Evolutionary conservation across 2,113 vertebrate species (phyloP).

Genomic region (Ivindomyrus marchei): DNA sequence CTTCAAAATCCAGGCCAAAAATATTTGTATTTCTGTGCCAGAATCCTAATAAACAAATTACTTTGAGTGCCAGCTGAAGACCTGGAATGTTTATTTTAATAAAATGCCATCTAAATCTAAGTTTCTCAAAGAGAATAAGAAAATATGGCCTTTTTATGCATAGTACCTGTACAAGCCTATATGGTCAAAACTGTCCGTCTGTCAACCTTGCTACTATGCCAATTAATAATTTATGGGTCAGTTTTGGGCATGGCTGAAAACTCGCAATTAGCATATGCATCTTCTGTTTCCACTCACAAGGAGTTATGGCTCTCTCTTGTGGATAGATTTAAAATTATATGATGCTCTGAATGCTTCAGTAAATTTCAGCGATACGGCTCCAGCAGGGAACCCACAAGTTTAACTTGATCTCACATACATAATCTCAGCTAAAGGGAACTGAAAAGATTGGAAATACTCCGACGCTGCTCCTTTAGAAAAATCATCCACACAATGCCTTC

Average conservation of each 20-base stretch:
- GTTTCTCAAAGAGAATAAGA: not conserved
- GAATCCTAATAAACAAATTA: not conserved
- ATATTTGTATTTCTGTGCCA: not conserved
- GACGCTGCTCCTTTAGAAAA: not conserved
- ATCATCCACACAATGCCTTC: not conserved
- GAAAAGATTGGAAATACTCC: not conserved
- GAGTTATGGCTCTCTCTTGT: slow-evolving; percentile 26
- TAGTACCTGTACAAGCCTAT: not conserved
- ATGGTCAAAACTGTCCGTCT: not conserved
- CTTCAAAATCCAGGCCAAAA: not conserved
- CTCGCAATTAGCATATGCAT: not conserved
- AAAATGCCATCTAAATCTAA: not conserved
- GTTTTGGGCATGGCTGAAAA: not conserved
- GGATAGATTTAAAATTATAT: slow-evolving; percentile 11
- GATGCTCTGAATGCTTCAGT: not conserved
- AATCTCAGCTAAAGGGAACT: not conserved
- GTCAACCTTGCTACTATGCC: not conserved
- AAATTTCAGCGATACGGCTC: slow-evolving; percentile 15
- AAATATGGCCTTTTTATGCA: not conserved
- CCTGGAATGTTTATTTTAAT: not conserved
- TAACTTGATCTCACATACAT: not conserved
- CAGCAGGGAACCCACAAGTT: slow-evolving; percentile 27
- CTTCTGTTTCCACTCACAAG: not conserved
- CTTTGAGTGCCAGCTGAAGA: not conserved
- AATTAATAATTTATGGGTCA: not conserved